Evolutionary conservation across 2,797 vertebrate genomes (phyloP), one percentile per base, ranked within the genome.

Genomic region (Oryzias dopingdopingensis): DNA sequence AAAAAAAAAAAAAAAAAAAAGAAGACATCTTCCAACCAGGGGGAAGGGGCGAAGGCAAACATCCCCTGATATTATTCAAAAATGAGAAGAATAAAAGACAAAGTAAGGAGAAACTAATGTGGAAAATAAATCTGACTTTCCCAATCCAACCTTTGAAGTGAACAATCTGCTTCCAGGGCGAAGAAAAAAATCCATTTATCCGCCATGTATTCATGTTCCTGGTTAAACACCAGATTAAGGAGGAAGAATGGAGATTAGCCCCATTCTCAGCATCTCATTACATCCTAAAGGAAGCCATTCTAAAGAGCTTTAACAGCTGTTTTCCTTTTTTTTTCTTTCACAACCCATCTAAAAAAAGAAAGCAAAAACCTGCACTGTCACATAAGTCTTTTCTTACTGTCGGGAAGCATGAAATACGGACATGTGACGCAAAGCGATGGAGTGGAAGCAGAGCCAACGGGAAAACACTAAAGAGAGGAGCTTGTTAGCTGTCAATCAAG

Each of bases 241-340:
- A 65, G 66, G 63, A 80, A 88, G 84, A 87, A 88, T 81, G 40
- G 84, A 87, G 88, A 88, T 88, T 86, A 86, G 78, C 86, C 29
- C 49, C 70, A 62, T 78, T 66, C 82, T 86, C 63, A 77, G 86
- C 82, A 87, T 89, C 86, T 89, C 84, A 86, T 89, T 89, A 86
- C 77, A 78, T 79, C 84, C 81, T 75, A 84, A 79, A 88, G 79
- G 77, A 83, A 80, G 49, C 81, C 80, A 85, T 87, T 88, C 83
- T 83, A 77, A 71, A 72, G 76, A 79, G 67, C 56, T 80, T 80
- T 49, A 79, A 75, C 81, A 68, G 79, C 83, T 73, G 77, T 60
- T 74, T 37, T 12, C 32, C 32, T 37, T 32, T 65, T 17, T 45
- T 10, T 17, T 20, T 45, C 22, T 60, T 17, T 47, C 72, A 55